Conservation (phyloP, 2,797 vertebrate genomes). For the Pyrocephalus nanus region DNA sequence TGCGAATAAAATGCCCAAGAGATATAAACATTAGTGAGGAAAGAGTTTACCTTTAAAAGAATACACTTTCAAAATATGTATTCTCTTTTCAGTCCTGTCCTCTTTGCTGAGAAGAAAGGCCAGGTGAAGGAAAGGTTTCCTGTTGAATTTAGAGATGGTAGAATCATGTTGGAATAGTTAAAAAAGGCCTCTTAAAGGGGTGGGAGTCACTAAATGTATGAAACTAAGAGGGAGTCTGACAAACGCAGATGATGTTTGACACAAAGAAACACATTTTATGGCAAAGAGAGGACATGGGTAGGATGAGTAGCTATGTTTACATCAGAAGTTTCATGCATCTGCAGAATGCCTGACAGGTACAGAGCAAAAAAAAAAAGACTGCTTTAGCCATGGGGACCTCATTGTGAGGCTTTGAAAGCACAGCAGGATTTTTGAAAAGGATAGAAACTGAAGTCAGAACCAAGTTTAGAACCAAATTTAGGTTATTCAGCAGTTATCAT, state of each 20-base stretch:
- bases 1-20: not conserved
- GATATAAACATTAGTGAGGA: not conserved
- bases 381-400: not conserved
- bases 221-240: not conserved
- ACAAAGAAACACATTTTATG: constrained; percentile 4
- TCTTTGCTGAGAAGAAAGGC: not conserved
- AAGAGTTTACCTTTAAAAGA: not conserved
- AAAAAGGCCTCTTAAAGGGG: not conserved
- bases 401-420: constrained; percentile 13
- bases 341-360: not conserved
- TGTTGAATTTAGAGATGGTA: not conserved
- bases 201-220: not conserved
- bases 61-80: not conserved
- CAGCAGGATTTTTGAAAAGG: not conserved
- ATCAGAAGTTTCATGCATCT: not conserved
- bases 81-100: not conserved
- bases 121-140: not conserved
- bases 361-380: not conserved
- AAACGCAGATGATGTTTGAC: not conserved
- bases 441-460: constrained; percentile 25
- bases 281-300: not conserved
- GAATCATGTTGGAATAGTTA: not conserved
- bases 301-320: not conserved
- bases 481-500: constrained; percentile 4
- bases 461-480: constrained; percentile 35